These are phyloP conservation scores for Chesias legatella DNA, from an alignment of 2,888 invertebrate genomes.

Conservation along the genomic window DNA sequence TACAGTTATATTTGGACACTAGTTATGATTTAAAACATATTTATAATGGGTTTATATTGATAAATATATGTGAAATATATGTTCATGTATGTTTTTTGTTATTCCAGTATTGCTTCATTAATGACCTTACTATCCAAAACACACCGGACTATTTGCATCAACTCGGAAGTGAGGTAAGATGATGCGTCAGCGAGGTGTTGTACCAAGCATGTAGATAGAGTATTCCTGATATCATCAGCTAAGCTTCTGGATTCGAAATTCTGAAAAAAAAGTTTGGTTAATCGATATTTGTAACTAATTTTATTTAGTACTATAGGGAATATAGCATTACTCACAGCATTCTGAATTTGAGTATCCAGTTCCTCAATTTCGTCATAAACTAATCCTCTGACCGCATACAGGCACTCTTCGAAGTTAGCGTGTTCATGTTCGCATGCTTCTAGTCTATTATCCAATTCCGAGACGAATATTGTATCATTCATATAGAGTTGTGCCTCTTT, in stretches of 20 bases:
- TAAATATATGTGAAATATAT: too few relatives aligned
- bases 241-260: constrained; percentile 33
- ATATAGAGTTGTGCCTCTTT: constrained; percentile 16
- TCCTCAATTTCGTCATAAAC: constrained; percentile 36
- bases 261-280: constrained; percentile 34
- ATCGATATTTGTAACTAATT: background rate
- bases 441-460: constrained; percentile 36
- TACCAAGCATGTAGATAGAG: constrained; percentile 39
- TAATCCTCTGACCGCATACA: constrained; percentile 33
- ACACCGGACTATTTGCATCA: constrained; percentile 38
- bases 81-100: background rate
- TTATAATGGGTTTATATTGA: too few relatives aligned
- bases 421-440: constrained; percentile 31
- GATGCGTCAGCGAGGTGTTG: constrained; percentile 44
- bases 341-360: constrained; percentile 34
- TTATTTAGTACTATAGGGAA: background rate
- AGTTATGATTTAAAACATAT: too few relatives aligned
- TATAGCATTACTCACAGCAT: constrained; percentile 38
- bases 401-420: constrained; percentile 38
- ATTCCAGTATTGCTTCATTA: constrained; percentile 4
- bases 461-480: constrained; percentile 36
- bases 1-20: too few relatives aligned
- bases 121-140: constrained; percentile 28
- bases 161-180: constrained; percentile 34
- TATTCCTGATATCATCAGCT: constrained; percentile 38